Base-by-base conservation (phyloP, 2,113 vertebrate genomes). In the Lycaon pictus region DNA sequence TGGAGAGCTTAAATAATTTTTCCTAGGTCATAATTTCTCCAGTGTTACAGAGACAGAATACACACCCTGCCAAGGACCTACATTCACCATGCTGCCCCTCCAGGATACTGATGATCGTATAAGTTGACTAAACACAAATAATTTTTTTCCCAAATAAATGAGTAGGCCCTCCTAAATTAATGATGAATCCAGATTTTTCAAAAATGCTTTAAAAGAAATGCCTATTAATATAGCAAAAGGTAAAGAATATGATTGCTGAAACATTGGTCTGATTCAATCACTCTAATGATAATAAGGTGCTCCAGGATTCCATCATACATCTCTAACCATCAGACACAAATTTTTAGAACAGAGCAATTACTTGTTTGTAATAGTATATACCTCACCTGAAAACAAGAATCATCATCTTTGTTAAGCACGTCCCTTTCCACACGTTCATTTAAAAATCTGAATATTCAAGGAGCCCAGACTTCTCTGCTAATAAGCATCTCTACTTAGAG, bases 341-440 rank as follows among this genome's bases (percentile, higher is more conserved):
- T 62, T 71, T 93, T 23, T 58, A 85, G 63, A 83, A 92, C 10
- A 81, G 51, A 92, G 77, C 19, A 80, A 86, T 77, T 62, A 87
- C 62, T 87, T 43, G 55, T 81, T 96, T 81, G n/a, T 92, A 82
- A 93, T 15, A 67, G n/a, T 35, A 63, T 51, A 67, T 43, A 74
- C 58, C 56, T 27, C 77, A 0, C 84, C 12, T 88, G 71, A 90
- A 97, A 92, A 94, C 2, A 80, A 88, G 62, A 84, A 67, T 55
- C 32, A 27, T 51, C 32, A 32, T 56, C n/a, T 76, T 93, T 17
- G n/a, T 83, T 86, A 81, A 74, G 25, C 23, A 81, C 9, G 72
- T 77, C 53, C n/a, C 27, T 72, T 86, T 82, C 48, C 20, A 60
- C 27, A 60, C 23, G 3, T 81, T 81, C 29, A 48, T 67, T 95